A percentile compares a stretch with the other conserved stretches of the same genome.
phyloP scores from a whole-genome alignment of 2,797 vertebrate genomes.

The Vipera ursinii region DNA sequence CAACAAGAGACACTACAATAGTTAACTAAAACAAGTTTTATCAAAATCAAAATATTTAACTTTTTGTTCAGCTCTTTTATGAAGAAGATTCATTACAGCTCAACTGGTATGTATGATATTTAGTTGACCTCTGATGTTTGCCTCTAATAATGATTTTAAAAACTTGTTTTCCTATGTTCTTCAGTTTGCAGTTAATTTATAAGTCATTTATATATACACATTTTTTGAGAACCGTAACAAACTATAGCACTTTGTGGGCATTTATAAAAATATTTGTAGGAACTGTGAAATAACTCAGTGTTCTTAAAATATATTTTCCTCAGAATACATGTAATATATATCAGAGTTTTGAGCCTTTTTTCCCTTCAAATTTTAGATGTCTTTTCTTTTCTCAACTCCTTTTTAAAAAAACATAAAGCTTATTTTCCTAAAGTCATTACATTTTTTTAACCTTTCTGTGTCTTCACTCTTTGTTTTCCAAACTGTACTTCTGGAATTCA shows the following conservation, averaged over 20 bases:
- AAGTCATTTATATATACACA: constrained; percentile 26
- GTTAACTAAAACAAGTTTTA: neutral
- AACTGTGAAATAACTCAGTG: constrained; percentile 15
- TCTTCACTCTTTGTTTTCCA: neutral
- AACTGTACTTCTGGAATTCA: neutral
- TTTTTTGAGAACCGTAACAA: neutral
- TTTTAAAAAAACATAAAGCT: neutral
- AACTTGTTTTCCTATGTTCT: neutral
- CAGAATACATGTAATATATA: neutral
- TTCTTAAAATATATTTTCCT: neutral
- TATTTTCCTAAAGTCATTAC: neutral
- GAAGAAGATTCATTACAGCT: constrained; percentile 12
- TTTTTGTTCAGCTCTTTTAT: neutral
- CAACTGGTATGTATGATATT: neutral
- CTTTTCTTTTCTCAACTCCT: neutral
- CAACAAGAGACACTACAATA: neutral
- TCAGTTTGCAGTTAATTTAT: constrained; percentile 17
- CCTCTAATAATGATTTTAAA: neutral
- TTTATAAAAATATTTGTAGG: constrained; percentile 34
- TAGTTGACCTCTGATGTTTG: neutral
- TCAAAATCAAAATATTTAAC: neutral
- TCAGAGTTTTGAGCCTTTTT: neutral
- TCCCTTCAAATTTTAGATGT: neutral
- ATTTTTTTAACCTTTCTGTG: neutral
- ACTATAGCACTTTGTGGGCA: neutral